Conservation (phyloP, 30 jellyfish, hydroid and myxozoan species). For the Chrysaora quinquecirrha region DNA sequence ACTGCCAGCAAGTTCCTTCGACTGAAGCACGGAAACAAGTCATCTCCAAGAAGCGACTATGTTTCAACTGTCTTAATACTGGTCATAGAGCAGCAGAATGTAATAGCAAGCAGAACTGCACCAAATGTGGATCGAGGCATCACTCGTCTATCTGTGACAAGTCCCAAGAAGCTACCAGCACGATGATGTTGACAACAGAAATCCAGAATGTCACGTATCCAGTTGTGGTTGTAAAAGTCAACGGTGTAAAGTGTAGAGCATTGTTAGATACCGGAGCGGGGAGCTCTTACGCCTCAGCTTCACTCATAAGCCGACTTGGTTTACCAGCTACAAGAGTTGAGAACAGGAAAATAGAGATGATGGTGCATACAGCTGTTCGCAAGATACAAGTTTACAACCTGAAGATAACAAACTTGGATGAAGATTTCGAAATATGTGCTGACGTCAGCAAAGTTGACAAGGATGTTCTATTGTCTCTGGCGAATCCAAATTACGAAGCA, state of each 20-base stretch:
- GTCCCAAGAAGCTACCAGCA: conserved; percentile 14
- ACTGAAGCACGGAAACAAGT: conserved; percentile 1
- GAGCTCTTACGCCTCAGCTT: conserved; percentile 2
- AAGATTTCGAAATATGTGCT: conserved; percentile 7
- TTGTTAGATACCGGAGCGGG: conserved; percentile 24
- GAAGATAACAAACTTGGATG: conserved; percentile 1
- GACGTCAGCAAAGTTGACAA: conserved; percentile 51
- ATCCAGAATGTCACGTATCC: background rate
- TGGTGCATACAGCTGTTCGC: conserved; percentile 30
- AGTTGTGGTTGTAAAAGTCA: background rate
- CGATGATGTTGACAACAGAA: conserved; percentile 47
- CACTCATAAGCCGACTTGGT: conserved; percentile 2
- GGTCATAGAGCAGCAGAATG: conserved; percentile 49
- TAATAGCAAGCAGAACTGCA: conserved; percentile 32
- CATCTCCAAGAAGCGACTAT: background rate
- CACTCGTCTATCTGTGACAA: conserved; percentile 58
- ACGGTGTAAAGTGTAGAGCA: conserved; percentile 13
- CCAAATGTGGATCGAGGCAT: conserved; percentile 22
- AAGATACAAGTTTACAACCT: conserved; percentile 25
- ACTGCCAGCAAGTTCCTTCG: background rate
- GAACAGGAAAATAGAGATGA: conserved; percentile 39
- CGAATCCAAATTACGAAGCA: conserved; percentile 46
- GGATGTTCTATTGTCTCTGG: conserved; percentile 29
- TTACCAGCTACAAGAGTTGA: conserved; percentile 1
- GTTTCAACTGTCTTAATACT: no score